phyloP scores from a whole-genome alignment of 2,888 invertebrate genomes.

The Drosophila parthenogenetica region DNA sequence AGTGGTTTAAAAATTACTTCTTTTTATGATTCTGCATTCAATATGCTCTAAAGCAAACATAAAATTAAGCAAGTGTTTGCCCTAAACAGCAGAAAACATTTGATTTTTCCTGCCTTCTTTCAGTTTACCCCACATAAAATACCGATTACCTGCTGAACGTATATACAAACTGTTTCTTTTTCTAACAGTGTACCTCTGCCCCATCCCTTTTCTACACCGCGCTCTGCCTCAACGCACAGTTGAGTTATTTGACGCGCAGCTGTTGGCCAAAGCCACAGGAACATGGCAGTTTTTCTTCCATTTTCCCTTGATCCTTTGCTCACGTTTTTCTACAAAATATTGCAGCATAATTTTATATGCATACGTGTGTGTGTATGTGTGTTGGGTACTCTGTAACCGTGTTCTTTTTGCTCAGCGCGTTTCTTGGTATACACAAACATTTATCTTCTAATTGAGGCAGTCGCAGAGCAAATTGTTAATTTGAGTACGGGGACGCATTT shows the following conservation, averaged over 20 bases:
- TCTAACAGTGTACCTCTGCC: neutral
- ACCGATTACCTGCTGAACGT: too few relatives aligned
- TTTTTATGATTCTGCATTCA: too few relatives aligned
- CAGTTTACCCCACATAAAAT: too few relatives aligned
- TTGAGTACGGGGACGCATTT: slow-evolving; percentile 54
- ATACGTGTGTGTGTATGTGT: slow-evolving; percentile 33
- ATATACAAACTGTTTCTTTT: neutral
- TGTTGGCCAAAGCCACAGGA: slow-evolving; percentile 70
- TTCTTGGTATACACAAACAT: slow-evolving; percentile 63
- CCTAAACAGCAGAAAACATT: too few relatives aligned
- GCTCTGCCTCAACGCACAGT: slow-evolving; percentile 67
- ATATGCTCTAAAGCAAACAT: too few relatives aligned
- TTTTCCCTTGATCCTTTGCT: neutral
- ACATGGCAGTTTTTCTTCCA: slow-evolving; percentile 1
- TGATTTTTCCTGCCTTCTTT: too few relatives aligned
- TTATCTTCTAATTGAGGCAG: slow-evolving; percentile 73
- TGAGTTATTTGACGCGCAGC: slow-evolving; percentile 79
- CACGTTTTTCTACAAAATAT: slow-evolving; percentile 57
- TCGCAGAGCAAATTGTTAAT: slow-evolving; percentile 60
- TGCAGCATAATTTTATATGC: slow-evolving; percentile 64
- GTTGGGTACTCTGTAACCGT: slow-evolving; percentile 63
- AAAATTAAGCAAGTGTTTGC: too few relatives aligned
- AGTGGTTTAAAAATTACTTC: too few relatives aligned
- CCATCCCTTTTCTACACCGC: neutral
- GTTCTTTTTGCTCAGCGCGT: slow-evolving; percentile 47